Percentiles rank a stretch among this genome's conserved stretches.
These are phyloP conservation scores for Ptychobarbus kaznakovi DNA, from an alignment of 2,797 vertebrate genomes.

Conservation along the genomic window DNA sequence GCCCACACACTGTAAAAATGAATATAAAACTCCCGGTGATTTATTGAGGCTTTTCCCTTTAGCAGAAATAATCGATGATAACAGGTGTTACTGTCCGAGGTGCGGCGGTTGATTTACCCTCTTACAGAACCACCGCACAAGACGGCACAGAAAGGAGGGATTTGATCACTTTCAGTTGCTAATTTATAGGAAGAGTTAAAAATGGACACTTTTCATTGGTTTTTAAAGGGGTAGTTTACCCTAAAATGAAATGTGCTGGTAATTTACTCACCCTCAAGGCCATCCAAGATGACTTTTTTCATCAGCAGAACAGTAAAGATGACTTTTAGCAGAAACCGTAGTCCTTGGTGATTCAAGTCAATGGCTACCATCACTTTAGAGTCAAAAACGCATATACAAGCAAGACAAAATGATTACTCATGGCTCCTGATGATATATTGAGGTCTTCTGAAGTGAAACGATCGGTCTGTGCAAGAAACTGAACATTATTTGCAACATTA, in stretches of 20 bases:
- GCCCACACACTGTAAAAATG: slow-evolving; percentile 30
- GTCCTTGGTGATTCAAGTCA: neutral
- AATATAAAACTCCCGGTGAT: slow-evolving; percentile 38
- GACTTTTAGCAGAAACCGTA: neutral
- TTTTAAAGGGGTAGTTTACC: neutral
- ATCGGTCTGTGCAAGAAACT: neutral
- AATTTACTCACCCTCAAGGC: neutral
- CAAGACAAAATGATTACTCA: neutral
- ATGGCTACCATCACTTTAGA: neutral
- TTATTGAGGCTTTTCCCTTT: slow-evolving; percentile 26
- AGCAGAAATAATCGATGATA: neutral
- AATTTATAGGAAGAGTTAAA: neutral
- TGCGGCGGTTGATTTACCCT: neutral
- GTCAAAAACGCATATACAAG: neutral
- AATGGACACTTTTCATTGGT: neutral
- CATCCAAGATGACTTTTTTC: neutral
- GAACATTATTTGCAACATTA: neutral
- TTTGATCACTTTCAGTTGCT: neutral
- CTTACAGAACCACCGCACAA: neutral
- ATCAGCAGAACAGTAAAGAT: neutral
- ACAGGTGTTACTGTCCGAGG: neutral
- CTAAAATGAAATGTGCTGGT: neutral
- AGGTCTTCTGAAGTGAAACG: neutral
- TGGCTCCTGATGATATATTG: neutral
- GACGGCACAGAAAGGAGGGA: neutral